A percentile compares a stretch with the other conserved stretches of the same genome.
These are phyloP conservation scores for Apoderus coryli DNA, from an alignment of 2,888 invertebrate species.

Conservation along the genomic window DNA sequence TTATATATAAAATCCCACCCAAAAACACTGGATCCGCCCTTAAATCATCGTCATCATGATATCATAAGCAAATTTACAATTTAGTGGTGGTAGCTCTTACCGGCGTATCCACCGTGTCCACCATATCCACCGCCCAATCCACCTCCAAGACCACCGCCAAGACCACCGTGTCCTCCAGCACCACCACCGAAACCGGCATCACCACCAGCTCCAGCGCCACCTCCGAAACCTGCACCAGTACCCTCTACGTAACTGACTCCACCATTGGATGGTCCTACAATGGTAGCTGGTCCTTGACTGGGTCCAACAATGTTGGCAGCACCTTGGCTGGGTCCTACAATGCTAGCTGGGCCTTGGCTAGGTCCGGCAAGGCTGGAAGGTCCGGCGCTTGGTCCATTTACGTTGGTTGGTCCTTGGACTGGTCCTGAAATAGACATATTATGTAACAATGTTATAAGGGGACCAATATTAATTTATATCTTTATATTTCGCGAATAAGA, in stretches of 20 bases:
- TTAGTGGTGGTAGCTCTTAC: no score
- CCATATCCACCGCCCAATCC: slow-evolving; percentile 9
- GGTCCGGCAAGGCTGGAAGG: slow-evolving; percentile 10
- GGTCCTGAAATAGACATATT: no score
- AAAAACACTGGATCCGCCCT: no score
- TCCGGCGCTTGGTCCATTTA: slow-evolving; percentile 5
- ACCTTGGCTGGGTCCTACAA: slow-evolving; percentile 16
- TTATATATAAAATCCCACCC: no score
- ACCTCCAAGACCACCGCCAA: slow-evolving; percentile 14
- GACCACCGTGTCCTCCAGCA: slow-evolving; percentile 9
- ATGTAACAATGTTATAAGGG: no score
- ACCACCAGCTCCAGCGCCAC: slow-evolving; percentile 14
- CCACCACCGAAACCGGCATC: slow-evolving; percentile 15
- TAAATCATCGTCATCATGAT: no score
- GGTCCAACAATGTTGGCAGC: slow-evolving; percentile 17
- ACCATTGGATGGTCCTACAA: slow-evolving; percentile 15
- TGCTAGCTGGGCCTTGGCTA: slow-evolving; percentile 15
- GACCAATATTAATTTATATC: no score
- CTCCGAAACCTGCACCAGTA: no score
- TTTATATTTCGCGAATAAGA: no score
- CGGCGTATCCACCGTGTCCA: slow-evolving; percentile 14
- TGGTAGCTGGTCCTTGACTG: slow-evolving; percentile 15
- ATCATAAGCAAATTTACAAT: no score
- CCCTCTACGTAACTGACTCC: no score
- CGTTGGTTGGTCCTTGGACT: no score